Base-by-base conservation (phyloP, 2,888 invertebrate species). In the Cancer borealis region DNA sequence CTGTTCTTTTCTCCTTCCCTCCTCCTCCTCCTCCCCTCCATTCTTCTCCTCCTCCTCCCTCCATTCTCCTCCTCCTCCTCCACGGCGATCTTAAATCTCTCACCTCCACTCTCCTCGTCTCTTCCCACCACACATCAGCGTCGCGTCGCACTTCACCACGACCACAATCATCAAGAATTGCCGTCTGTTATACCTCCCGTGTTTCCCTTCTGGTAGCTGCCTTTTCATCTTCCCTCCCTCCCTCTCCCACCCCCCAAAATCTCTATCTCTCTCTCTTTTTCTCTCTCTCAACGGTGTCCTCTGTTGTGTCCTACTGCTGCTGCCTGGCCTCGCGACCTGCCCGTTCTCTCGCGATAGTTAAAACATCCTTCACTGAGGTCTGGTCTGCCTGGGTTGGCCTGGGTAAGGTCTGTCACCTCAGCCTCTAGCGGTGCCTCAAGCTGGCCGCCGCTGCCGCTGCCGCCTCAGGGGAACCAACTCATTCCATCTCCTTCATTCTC, bases 401-500 rank as follows among this genome's bases (percentile, higher is more conserved):
- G 73, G 73, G 73, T 21, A 73, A 73, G 73, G 73, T 73, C 73
- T 73, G 73, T 73, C 73, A 73, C 73, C 73, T 73, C 73, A n/a
- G 73, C 73, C 73, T 73, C 73, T n/a, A 73, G 73, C 73, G 73
- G n/a, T n/a, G 73, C 73, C n/a, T 10, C 54, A 17, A 17, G 39
- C 39, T 39, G 39, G 39, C 39, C 54, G 54, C 54, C 14, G 54
- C 12, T 39, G 54, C 73, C 73, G 73, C n/a, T 73, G 73, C 73
- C 73, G 73, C 73, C 73, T 73, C 73, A 21, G 73, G 73, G 73
- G n/a, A 26, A 39, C 39, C 39, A 39, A 73, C 73, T 73, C 73
- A n/a, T 73, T 73, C 73, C 73, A 73, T 73, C 73, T 73, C 26
- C 73, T 73, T 73, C 73, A 73, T 73, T 73, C 73, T n/a, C 21